Conservation (phyloP, 23 tunicate genomes). For the Styela clava region DNA sequence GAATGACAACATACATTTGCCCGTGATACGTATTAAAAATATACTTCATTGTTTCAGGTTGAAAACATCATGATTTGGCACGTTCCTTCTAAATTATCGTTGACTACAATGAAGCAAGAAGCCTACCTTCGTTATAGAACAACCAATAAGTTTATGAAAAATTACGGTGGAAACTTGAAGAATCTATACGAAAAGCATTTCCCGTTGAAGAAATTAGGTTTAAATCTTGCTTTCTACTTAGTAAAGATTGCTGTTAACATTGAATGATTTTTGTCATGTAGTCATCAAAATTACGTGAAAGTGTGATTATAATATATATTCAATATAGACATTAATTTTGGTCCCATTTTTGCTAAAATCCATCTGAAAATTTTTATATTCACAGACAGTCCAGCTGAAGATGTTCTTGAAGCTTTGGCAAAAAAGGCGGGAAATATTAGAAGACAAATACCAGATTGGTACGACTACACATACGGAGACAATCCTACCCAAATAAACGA, state of each 20-base stretch:
- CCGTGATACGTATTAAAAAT: not conserved
- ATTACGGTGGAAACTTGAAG: conserved; percentile 1
- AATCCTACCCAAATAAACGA: not conserved
- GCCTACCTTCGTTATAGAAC: conserved; percentile 18
- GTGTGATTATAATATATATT: too few species aligned
- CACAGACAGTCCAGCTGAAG: not conserved
- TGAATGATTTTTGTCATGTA: not conserved
- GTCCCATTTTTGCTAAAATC: not conserved
- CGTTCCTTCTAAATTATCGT: not conserved
- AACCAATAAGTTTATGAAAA: conserved; percentile 4
- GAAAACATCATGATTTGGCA: conserved; percentile 23
- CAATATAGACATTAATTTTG: not conserved
- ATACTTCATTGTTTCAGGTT: not conserved
- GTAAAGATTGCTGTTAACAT: not conserved
- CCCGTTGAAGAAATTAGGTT: conserved; percentile 5
- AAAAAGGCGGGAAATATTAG: not conserved
- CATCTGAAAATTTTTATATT: not conserved
- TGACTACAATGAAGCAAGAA: not conserved
- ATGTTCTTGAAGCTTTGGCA: not conserved
- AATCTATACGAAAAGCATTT: not conserved
- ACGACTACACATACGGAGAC: not conserved
- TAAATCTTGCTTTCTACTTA: too few species aligned
- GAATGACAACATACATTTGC: too few species aligned
- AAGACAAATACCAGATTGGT: not conserved
- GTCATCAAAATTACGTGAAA: not conserved